Conservation (phyloP, 2,797 vertebrate species). For the Remorina albescens region DNA sequence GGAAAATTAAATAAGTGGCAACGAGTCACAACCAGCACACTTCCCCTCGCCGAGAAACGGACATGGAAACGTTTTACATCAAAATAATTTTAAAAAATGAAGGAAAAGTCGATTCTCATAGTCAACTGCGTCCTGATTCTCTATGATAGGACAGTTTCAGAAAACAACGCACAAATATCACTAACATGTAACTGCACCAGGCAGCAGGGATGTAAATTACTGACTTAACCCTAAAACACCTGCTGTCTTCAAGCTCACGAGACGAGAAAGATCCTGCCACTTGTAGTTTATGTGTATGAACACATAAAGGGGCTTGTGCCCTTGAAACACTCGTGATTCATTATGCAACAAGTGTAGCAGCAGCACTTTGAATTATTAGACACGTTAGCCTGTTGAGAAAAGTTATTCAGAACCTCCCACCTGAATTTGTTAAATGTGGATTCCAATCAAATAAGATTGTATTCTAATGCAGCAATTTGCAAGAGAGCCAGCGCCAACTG, state of each 20-base stretch:
- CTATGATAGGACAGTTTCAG: too few relatives aligned
- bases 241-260: not conserved
- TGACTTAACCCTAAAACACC: not conserved
- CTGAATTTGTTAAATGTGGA: not conserved
- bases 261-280: not conserved
- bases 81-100: too few relatives aligned
- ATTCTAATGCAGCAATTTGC: constrained; percentile 1
- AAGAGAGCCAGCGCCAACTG: not conserved
- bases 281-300: not conserved
- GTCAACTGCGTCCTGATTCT: not conserved
- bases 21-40: not conserved
- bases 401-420: constrained; percentile 6
- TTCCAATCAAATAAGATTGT: not conserved
- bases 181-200: not conserved
- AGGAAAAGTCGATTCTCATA: not conserved
- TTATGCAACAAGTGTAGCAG: not conserved
- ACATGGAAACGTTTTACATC: too few relatives aligned
- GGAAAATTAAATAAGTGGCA: not conserved
- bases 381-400: not conserved
- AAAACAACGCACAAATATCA: too few relatives aligned
- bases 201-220: not conserved
- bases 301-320: not conserved
- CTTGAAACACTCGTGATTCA: not conserved
- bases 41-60: not conserved
- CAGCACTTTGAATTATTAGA: not conserved